Conservation (phyloP, 2,113 vertebrate genomes). For the Sylvia atricapilla region DNA sequence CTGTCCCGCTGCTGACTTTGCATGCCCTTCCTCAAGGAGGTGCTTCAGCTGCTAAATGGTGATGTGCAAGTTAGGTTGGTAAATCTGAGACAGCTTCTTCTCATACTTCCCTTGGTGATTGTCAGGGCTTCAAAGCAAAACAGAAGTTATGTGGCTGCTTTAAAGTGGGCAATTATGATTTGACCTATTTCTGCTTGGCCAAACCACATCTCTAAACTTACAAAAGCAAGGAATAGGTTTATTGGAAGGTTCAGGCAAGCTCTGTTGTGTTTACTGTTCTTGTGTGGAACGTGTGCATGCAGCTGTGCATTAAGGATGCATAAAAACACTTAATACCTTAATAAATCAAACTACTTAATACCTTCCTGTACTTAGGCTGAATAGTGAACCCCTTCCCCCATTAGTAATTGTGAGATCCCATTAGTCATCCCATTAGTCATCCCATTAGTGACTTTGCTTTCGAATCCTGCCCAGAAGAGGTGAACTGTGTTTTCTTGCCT, state of each 20-base stretch:
- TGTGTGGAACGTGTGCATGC: background rate
- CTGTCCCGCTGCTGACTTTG: background rate
- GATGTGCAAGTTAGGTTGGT: background rate
- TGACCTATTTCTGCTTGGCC: slow-evolving; percentile 1
- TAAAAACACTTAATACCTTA: background rate
- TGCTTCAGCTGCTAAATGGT: background rate
- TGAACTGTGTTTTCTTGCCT: background rate
- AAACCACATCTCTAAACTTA: background rate
- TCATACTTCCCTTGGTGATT: background rate
- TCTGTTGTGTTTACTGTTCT: background rate
- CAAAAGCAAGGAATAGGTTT: background rate
- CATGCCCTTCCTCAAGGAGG: background rate
- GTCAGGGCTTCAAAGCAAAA: slow-evolving; percentile 1
- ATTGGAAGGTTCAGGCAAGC: background rate
- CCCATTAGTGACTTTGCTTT: background rate
- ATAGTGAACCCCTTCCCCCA: background rate
- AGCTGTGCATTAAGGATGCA: background rate
- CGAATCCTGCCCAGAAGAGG: background rate
- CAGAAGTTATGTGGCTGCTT: background rate
- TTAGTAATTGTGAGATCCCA: background rate
- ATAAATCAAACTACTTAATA: background rate
- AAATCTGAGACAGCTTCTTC: background rate
- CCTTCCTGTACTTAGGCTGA: background rate
- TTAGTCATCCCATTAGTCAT: slow-evolving; percentile 19
- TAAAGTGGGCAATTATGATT: background rate